A percentile compares a stretch with the other conserved stretches of the same genome.
These are phyloP conservation scores for Diaphora mendica DNA, from an alignment of 2,888 invertebrate species.

Conservation along the genomic window DNA sequence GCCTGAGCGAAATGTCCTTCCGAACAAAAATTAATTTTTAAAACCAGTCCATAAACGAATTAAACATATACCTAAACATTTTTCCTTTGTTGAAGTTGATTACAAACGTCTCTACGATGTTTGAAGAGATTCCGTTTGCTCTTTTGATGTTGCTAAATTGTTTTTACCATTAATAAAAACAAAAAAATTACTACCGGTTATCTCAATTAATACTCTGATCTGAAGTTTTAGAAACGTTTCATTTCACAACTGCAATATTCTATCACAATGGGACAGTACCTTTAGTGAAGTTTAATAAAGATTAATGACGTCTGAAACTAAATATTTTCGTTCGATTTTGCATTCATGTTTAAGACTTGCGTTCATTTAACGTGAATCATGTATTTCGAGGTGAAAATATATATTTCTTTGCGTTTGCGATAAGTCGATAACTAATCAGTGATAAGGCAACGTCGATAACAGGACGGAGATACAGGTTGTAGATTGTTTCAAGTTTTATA, in stretches of 20 bases:
- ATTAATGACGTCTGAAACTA: background rate
- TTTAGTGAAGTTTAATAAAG: background rate
- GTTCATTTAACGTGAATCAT: slow-evolving; percentile 12
- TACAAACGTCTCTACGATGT: background rate
- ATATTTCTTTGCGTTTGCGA: slow-evolving; percentile 72
- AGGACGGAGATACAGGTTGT: slow-evolving; percentile 63
- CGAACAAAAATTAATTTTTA: no score
- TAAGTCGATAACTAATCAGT: slow-evolving; percentile 83
- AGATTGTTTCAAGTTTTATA: slow-evolving; percentile 8
- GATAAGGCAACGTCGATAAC: slow-evolving; percentile 79
- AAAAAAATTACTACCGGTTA: background rate
- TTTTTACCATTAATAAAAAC: background rate
- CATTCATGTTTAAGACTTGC: background rate
- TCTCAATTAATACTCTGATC: background rate
- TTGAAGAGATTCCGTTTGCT: no score
- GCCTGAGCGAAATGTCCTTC: no score
- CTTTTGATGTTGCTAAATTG: background rate
- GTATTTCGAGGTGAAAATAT: slow-evolving; percentile 66
- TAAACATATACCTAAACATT: no score
- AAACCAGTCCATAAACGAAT: no score
- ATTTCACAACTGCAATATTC: background rate
- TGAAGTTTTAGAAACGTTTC: background rate
- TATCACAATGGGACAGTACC: background rate
- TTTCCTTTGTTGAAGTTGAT: no score
- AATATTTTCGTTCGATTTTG: background rate